phyloP scores from a whole-genome alignment of 2,888 invertebrate species.

The Aleiodes testaceus region DNA sequence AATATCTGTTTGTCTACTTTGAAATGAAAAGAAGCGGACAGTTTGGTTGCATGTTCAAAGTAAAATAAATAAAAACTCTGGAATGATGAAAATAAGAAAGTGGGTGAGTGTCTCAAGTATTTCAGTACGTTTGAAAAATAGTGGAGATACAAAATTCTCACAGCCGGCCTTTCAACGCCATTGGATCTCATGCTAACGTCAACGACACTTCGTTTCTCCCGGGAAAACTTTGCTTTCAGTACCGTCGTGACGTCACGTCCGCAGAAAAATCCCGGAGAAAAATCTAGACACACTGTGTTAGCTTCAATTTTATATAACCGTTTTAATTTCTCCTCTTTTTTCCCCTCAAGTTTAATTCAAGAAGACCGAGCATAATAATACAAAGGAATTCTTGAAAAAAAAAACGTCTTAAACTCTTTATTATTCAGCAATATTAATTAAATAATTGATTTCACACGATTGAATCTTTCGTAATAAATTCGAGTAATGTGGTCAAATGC shows the following conservation, averaged over 20 bases:
- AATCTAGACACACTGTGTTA: conserved; percentile 45
- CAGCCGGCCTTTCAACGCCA: conserved; percentile 42
- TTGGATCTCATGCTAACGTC: conserved; percentile 48
- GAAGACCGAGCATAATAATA: too few species aligned
- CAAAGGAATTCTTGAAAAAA: neutral
- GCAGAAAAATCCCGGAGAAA: conserved; percentile 40
- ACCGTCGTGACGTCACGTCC: conserved; percentile 47
- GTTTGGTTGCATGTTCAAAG: too few species aligned
- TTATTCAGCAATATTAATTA: too few species aligned
- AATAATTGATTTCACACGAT: conserved; percentile 53
- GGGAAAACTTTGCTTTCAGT: conserved; percentile 49
- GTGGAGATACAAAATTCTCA: conserved; percentile 34
- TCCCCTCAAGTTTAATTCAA: conserved; percentile 13
- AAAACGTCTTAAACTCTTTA: neutral
- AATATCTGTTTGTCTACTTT: too few species aligned
- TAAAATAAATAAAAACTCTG: neutral
- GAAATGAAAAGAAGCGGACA: too few species aligned
- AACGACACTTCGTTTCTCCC: conserved; percentile 39
- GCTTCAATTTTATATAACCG: conserved; percentile 35
- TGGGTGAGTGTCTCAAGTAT: conserved; percentile 28
- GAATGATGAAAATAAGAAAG: conserved; percentile 19
- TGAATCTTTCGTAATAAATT: conserved; percentile 41
- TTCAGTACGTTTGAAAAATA: conserved; percentile 20
- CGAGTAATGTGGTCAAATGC: conserved; percentile 33
- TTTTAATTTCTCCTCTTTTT: neutral